phyloP scores from a whole-genome alignment of 2,888 invertebrate genomes.

The Ophioninae sp. region DNA sequence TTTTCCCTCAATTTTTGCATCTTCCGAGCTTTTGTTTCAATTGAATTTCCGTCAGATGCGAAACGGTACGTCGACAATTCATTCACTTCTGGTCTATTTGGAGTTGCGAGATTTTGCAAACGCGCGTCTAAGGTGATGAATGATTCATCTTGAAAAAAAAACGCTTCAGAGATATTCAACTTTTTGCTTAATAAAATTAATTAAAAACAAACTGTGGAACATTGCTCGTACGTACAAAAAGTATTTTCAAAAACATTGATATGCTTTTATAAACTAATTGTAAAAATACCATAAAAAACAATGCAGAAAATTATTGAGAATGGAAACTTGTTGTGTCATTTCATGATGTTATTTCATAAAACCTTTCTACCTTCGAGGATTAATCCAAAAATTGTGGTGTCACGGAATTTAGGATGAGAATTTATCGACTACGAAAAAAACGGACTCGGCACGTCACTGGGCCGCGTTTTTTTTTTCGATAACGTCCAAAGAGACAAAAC shows the following conservation, averaged over 20 bases:
- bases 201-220: no score
- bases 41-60: no score
- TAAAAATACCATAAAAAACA: background rate
- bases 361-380: conserved; percentile 1
- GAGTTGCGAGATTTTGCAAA: no score
- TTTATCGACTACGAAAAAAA: background rate
- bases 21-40: no score
- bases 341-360: background rate
- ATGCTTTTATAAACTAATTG: background rate
- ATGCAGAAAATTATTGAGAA: background rate
- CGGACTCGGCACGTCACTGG: background rate
- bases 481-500: background rate
- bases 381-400: background rate
- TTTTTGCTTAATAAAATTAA: no score
- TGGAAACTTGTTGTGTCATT: background rate
- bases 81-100: no score
- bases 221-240: no score
- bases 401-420: background rate
- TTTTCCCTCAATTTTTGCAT: background rate
- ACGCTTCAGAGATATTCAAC: no score
- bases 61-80: no score
- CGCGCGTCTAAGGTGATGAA: no score
- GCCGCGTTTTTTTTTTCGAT: background rate
- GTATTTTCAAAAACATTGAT: no score
- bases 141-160: no score